phyloP scores from a whole-genome alignment of 2,113 vertebrate genomes.

The Cebidichthys violaceus region DNA sequence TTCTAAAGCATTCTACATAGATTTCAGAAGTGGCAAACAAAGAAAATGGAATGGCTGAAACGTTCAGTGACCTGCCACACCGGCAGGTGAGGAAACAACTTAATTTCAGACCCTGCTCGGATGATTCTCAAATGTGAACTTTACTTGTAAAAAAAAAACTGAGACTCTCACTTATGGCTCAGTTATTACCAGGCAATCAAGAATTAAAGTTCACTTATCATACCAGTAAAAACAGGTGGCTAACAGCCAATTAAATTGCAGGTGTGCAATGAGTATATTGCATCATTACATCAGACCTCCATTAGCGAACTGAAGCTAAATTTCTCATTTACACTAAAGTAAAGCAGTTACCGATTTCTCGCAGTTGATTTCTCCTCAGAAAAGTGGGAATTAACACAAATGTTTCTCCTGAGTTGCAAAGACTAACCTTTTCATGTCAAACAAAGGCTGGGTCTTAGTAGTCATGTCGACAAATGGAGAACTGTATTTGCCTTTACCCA shows the following conservation, averaged over 20 bases:
- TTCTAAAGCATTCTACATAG: background rate
- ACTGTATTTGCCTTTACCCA: conserved; percentile 24
- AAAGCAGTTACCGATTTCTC: conserved; percentile 29
- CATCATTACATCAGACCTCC: conserved; percentile 14
- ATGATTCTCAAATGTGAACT: background rate
- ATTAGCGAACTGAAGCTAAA: conserved; percentile 3
- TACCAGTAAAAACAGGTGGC: conserved; percentile 23
- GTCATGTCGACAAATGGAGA: conserved; percentile 1
- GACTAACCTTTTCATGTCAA: background rate
- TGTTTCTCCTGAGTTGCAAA: background rate
- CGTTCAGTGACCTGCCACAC: background rate
- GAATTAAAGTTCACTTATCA: background rate
- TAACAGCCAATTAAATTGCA: conserved; percentile 4
- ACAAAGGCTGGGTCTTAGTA: background rate
- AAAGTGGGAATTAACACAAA: conserved; percentile 12
- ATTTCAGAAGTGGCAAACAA: background rate
- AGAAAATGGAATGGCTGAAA: too few relatives aligned
- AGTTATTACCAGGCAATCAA: background rate
- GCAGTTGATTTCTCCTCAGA: conserved; percentile 21
- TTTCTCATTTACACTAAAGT: conserved; percentile 29
- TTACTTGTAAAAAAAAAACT: background rate
- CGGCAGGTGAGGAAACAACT: background rate
- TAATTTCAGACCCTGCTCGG: background rate
- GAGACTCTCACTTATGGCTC: background rate
- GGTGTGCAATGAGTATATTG: conserved; percentile 20